Percentiles rank a stretch among this genome's conserved stretches.
Evolutionary conservation across 2,888 invertebrate genomes (phyloP).

Genomic region (Syrphus vitripennis): DNA sequence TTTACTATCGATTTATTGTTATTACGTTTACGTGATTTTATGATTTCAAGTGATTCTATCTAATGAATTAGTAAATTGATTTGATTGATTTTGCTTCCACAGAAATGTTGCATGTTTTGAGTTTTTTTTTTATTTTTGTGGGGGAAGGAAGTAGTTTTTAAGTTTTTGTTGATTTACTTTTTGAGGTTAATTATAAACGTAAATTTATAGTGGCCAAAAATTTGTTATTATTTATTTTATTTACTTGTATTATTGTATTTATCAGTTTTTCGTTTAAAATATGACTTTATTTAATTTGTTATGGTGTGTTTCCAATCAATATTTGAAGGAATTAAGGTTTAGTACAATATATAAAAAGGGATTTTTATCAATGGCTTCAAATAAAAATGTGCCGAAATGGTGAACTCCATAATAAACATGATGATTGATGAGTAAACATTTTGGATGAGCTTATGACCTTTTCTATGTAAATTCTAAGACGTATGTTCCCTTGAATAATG

Average conservation of each 20-base stretch:
- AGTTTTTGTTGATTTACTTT: neutral
- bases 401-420: no score
- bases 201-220: neutral
- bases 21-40: constrained; percentile 37
- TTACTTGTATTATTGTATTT: neutral
- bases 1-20: constrained; percentile 34
- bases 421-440: no score
- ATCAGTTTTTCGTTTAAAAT: no score
- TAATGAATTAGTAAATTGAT: constrained; percentile 49
- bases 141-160: neutral
- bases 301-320: neutral
- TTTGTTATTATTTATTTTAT: neutral
- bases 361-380: neutral
- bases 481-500: no score
- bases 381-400: neutral
- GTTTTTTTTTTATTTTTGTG: neutral
- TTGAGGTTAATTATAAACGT: neutral
- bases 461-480: no score
- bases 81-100: constrained; percentile 30
- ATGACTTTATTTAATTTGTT: neutral
- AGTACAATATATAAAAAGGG: neutral
- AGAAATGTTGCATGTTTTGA: constrained; percentile 1
- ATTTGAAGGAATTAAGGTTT: neutral
- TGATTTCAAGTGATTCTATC: constrained; percentile 46
- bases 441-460: no score